Percentiles rank a stretch among this genome's conserved stretches.
Conservation (phyloP, 2,113 vertebrate genomes). For the Sapayoa aenigma region DNA sequence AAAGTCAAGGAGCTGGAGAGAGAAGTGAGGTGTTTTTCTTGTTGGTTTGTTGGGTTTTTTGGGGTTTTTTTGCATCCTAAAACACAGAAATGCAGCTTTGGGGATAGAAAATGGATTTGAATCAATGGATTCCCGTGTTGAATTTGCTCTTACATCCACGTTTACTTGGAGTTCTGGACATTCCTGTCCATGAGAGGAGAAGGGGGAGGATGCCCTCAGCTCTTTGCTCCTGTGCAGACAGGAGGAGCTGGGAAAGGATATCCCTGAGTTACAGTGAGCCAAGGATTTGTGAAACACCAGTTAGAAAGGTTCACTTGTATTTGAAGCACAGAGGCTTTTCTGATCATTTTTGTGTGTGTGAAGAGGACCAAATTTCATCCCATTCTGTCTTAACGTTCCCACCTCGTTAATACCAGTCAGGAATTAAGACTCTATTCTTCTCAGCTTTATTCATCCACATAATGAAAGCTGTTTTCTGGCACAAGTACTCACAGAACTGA, state of each 20-base stretch:
- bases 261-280: background rate
- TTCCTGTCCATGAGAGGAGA: background rate
- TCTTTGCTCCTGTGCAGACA: background rate
- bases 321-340: background rate
- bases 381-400: background rate
- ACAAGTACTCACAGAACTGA: background rate
- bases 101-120: background rate
- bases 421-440: background rate
- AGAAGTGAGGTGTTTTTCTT: slow-evolving; percentile 75
- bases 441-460: background rate
- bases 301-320: background rate
- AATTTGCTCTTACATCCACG: background rate
- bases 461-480: background rate
- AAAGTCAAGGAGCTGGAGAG: slow-evolving; percentile 85
- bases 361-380: background rate
- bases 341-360: background rate
- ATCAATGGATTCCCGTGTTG: background rate
- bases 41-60: too few relatives aligned
- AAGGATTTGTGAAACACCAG: background rate
- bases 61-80: background rate
- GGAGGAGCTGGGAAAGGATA: background rate
- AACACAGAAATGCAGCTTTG: background rate
- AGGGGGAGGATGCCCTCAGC: background rate
- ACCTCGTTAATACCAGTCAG: background rate
- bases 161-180: background rate